A percentile compares a stretch with the other conserved stretches of the same genome.
These are phyloP conservation scores for Telmatherina bonti DNA, from an alignment of 2,797 vertebrate genomes.

Conservation along the genomic window DNA sequence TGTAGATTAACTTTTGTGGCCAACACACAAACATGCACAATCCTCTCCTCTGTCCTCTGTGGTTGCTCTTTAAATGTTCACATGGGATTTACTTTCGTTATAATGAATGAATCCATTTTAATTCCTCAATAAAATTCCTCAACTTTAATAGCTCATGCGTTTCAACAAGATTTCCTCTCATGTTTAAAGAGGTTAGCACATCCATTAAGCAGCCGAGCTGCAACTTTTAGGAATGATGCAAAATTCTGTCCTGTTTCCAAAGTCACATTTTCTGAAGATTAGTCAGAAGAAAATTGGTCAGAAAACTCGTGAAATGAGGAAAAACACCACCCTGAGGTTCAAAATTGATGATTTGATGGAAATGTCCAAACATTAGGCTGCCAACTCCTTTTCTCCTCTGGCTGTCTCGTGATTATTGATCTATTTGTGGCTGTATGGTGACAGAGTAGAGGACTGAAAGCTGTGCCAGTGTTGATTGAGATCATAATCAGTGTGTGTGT, in stretches of 20 bases:
- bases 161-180: no score
- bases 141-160: no score
- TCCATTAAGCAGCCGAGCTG: no score
- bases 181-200: no score
- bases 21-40: no score
- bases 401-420: neutral
- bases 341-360: neutral
- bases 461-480: neutral
- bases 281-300: neutral
- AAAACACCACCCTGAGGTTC: neutral
- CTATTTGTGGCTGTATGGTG: neutral
- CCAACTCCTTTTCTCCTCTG: neutral
- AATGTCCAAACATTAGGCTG: neutral
- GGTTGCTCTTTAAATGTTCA: no score
- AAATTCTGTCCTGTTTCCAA: neutral
- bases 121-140: no score
- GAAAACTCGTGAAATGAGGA: no score
- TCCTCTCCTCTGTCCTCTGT: no score
- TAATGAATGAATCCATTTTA: no score
- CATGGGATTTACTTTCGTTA: no score
- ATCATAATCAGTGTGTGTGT: neutral
- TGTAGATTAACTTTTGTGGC: no score
- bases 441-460: neutral
- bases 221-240: neutral
- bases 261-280: neutral